Conservation (phyloP, 2,888 invertebrate genomes). For the Alsophila aescularia region DNA sequence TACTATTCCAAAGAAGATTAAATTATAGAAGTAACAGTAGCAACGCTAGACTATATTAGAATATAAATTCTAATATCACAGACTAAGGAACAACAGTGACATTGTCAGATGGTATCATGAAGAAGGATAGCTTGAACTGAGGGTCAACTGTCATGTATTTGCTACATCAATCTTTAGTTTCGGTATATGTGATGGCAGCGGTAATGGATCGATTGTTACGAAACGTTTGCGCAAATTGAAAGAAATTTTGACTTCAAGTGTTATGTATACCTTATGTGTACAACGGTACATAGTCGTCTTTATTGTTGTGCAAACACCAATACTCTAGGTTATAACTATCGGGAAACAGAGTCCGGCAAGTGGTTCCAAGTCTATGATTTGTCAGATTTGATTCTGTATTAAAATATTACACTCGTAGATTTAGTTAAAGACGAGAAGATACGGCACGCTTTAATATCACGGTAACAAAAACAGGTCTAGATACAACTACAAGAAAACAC, state of each 20-base stretch:
- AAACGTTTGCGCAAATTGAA: slow-evolving; percentile 5
- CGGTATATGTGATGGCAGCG: slow-evolving; percentile 24
- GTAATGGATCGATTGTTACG: slow-evolving; percentile 31
- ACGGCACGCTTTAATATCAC: too few species aligned
- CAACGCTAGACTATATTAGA: too few species aligned
- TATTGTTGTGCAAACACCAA: neutral
- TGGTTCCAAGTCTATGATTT: too few species aligned
- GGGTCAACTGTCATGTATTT: slow-evolving; percentile 26
- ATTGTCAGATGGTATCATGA: slow-evolving; percentile 58
- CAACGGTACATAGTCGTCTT: neutral
- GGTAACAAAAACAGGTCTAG: too few species aligned
- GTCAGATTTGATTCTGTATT: too few species aligned
- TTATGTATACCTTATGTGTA: neutral
- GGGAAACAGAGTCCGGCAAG: too few species aligned
- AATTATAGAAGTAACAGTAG: too few species aligned
- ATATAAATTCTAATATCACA: slow-evolving; percentile 15
- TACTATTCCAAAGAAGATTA: too few species aligned
- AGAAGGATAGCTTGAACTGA: slow-evolving; percentile 45
- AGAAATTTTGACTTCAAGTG: slow-evolving; percentile 1
- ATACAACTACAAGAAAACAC: too few species aligned
- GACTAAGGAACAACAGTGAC: slow-evolving; percentile 54
- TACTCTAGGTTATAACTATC: neutral
- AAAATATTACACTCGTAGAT: too few species aligned
- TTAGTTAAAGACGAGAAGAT: too few species aligned
- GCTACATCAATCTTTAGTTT: slow-evolving; percentile 23